phyloP scores from a whole-genome alignment of 2,113 vertebrate species.

The Neotragus pygmaeus region DNA sequence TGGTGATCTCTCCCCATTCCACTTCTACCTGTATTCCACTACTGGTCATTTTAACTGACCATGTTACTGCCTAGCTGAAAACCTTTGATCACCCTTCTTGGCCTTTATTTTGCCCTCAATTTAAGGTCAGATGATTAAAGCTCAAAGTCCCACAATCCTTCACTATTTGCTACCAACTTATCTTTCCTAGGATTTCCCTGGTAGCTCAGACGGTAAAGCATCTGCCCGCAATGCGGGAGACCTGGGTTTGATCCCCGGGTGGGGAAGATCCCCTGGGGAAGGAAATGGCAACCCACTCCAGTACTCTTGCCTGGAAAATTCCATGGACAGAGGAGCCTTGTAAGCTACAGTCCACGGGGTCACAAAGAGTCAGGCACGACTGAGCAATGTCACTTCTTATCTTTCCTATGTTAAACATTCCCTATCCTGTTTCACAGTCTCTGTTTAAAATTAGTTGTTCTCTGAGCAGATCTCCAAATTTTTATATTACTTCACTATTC shows the following conservation, averaged over 20 bases:
- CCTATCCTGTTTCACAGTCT: not conserved
- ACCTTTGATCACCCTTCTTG: not conserved
- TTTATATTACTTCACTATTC: not conserved
- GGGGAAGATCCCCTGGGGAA: too few relatives aligned
- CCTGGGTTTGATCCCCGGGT: fast-evolving
- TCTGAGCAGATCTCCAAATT: not conserved
- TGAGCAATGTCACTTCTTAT: not conserved
- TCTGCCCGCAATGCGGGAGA: too few relatives aligned
- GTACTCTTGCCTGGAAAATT: too few relatives aligned
- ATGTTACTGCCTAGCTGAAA: not conserved
- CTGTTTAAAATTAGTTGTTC: not conserved
- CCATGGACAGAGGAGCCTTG: too few relatives aligned
- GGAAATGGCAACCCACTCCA: too few relatives aligned
- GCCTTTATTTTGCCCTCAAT: not conserved
- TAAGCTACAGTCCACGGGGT: too few relatives aligned
- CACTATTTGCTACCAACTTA: not conserved
- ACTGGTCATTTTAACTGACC: not conserved
- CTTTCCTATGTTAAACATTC: not conserved
- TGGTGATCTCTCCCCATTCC: not conserved
- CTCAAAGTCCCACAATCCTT: not conserved
- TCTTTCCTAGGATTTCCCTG: not conserved
- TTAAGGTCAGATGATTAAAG: not conserved
- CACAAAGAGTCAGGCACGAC: too few relatives aligned
- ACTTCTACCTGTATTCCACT: not conserved
- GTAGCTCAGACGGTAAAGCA: too few relatives aligned